A percentile compares a stretch with the other conserved stretches of the same genome.
Evolutionary conservation across 1,140 invertebrate genomes (phyloP).

Genomic region (Macrobrachium nipponense): DNA sequence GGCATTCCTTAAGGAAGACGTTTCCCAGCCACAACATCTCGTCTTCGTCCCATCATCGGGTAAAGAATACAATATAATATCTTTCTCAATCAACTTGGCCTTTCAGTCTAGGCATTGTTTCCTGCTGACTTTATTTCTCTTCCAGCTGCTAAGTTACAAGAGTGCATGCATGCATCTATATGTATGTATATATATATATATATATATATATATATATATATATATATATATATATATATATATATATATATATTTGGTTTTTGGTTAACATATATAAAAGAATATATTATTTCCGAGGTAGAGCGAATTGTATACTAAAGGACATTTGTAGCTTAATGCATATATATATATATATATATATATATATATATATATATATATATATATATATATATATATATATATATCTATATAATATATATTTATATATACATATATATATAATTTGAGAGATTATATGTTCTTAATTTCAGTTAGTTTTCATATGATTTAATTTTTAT

Average conservation of each 20-base stretch:
- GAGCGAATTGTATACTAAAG: no score
- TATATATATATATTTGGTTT: constrained; percentile 21
- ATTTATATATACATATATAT: constrained; percentile 5
- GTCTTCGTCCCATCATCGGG: no score
- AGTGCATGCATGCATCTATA: constrained; percentile 4
- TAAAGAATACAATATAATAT: no score
- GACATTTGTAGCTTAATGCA: no score
- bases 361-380: constrained; percentile 32
- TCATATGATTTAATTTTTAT: not conserved
- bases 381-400: constrained; percentile 25
- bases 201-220: constrained; percentile 21
- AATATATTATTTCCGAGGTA: no score
- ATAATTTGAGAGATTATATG: not conserved
- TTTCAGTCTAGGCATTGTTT: no score
- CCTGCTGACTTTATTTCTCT: no score
- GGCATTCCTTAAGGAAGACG: not conserved
- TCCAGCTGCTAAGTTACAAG: no score
- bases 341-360: constrained; percentile 31
- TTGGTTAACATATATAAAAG: no score
- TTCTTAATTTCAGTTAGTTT: not conserved
- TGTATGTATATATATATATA: constrained; percentile 23
- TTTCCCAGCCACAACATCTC: no score
- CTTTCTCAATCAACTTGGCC: no score
- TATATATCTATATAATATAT: constrained; percentile 24
- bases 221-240: constrained; percentile 21